These are phyloP conservation scores for Opisthograptis luteolata DNA, from an alignment of 2,888 invertebrate species.

Conservation along the genomic window DNA sequence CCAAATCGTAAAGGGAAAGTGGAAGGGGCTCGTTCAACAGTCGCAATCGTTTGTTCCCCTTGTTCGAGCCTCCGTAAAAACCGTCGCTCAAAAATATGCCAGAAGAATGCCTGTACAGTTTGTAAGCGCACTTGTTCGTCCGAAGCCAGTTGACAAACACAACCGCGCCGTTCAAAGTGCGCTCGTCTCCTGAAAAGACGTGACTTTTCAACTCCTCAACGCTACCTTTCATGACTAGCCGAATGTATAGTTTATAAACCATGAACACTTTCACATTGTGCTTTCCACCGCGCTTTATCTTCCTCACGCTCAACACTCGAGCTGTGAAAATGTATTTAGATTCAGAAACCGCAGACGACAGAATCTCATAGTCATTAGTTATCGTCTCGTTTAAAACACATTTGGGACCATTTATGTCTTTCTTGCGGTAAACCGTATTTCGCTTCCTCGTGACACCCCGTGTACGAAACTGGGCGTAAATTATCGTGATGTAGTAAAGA, in stretches of 20 bases:
- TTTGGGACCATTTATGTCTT: constrained; percentile 76
- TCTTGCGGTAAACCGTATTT: constrained; percentile 71
- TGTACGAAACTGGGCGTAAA: constrained; percentile 67
- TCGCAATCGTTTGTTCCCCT: constrained; percentile 67
- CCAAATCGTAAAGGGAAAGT: constrained; percentile 79
- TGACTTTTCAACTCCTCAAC: constrained; percentile 70
- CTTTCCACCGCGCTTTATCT: constrained; percentile 73
- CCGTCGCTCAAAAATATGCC: constrained; percentile 81
- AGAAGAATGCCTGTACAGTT: constrained; percentile 77
- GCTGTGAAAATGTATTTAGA: constrained; percentile 82
- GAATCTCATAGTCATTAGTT: constrained; percentile 83
- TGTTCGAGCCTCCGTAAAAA: constrained; percentile 60
- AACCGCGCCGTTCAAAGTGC: constrained; percentile 75
- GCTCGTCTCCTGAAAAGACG: constrained; percentile 70
- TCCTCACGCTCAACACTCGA: constrained; percentile 76
- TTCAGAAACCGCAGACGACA: constrained; percentile 81
- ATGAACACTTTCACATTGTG: constrained; percentile 72
- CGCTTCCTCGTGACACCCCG: constrained; percentile 71
- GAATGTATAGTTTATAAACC: constrained; percentile 76
- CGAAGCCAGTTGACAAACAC: constrained; percentile 77
- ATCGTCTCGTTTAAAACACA: constrained; percentile 82
- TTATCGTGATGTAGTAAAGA: constrained; percentile 63
- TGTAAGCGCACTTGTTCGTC: constrained; percentile 78
- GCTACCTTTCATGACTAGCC: constrained; percentile 75
- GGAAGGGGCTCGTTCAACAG: constrained; percentile 79